Evolutionary conservation across 2,113 vertebrate species (phyloP), one percentile per base, ranked within the genome.

Genomic region (Oncorhynchus kisutch): DNA sequence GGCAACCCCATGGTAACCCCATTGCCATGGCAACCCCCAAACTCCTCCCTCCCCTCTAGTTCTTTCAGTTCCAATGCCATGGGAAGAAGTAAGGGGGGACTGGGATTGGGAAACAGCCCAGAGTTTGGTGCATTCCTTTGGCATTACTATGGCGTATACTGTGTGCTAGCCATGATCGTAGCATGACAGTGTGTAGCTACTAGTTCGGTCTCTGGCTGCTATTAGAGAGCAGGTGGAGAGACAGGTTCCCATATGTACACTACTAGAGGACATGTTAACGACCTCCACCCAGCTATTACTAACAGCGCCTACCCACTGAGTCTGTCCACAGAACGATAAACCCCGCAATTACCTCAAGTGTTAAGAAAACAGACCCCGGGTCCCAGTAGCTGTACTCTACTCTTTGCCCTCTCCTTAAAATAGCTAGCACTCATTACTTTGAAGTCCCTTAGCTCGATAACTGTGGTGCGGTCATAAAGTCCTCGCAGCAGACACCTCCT

Each of bases 331-430:
- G 34, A 74, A 59, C 71, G 29, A 49, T 60, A 88, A 78, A 84
- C 80, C 87, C 88, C 88, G 82, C 86, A 87, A 92, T 91, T 86
- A 90, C 34, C 31, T 67, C 71, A 14, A 79, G 67, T 29, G 74
- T 66, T 64, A 77, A 81, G 76, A 70, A 78, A 79, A 72, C 75
- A 84, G 20, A 77, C 68, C 69, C 71, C 78, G 54, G 62, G 70
- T 45, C 25, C 34, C 39, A 60, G 49, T 57, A 18, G 18, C 67
- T 68, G 1, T 2, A 20, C 29, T 39, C 8, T 16, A 34, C 31
- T 49, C 49, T 9, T 70, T 57, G 1, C 74, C 75, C 54, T 76
- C 51, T 80, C 73, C 70, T 67, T 72, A 34, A 75, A n/a, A 64
- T 0, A 1, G 67, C 86, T 85, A 27, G n/a, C 29, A 11, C 39